Evolutionary conservation across 2,888 invertebrate species (phyloP).

Genomic region (Ptychoptera contaminata): DNA sequence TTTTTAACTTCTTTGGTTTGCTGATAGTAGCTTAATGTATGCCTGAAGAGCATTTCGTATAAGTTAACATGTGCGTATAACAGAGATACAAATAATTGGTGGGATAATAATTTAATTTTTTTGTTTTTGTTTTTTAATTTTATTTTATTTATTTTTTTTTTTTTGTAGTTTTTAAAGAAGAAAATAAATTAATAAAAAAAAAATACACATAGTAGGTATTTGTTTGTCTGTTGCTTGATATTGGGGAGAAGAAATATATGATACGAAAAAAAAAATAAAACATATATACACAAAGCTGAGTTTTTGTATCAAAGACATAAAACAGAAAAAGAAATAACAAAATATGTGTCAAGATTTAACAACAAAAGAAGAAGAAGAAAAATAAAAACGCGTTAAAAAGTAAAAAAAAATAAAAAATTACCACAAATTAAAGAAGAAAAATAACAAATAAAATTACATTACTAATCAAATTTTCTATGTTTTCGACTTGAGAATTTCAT

Average conservation of each 20-base stretch:
- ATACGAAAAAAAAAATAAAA: background rate
- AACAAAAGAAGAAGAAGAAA: background rate
- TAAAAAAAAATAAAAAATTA: too few species aligned
- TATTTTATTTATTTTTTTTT: too few species aligned
- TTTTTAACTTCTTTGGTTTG: constrained; percentile 2
- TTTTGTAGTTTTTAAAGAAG: too few species aligned
- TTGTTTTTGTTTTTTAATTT: too few species aligned
- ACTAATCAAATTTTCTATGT: too few species aligned
- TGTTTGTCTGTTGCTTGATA: background rate
- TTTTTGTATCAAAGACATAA: background rate
- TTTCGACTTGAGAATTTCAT: too few species aligned
- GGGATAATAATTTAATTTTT: background rate
- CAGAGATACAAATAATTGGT: constrained; percentile 2
- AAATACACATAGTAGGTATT: background rate
- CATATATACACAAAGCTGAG: background rate
- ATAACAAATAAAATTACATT: background rate
- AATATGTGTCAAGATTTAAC: background rate
- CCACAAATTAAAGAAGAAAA: background rate
- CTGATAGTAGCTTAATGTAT: constrained; percentile 2
- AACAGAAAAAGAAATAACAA: background rate
- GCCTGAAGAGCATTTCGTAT: background rate
- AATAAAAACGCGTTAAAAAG: too few species aligned
- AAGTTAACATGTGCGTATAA: background rate
- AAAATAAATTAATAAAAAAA: constrained; percentile 2
- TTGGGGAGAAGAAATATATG: background rate